Evolutionary conservation across 2,113 vertebrate genomes (phyloP), one percentile per base, ranked within the genome.

Genomic region (Mustela nigripes): DNA sequence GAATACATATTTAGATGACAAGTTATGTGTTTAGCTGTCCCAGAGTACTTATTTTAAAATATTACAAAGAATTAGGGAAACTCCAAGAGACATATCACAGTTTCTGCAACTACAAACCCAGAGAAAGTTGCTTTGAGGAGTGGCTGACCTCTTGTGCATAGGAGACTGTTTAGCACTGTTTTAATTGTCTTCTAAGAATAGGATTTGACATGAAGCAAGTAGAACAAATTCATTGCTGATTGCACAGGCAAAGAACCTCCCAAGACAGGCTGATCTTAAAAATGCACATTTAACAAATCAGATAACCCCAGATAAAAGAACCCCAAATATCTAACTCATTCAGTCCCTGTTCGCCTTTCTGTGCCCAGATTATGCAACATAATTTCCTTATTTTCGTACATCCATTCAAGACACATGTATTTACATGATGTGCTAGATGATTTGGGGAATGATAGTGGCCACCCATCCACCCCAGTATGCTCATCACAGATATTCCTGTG

Each of bases 1-100:
- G 90, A 98, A 89, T 98, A 96, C 88, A 89, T 98, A 96, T 97
- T 98, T 93, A 95, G 95, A 95, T 85, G 78, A 85, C 89, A 97
- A 95, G 92, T 96, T 97, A 81, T 93, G 39, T 89, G 91, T 94
- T 97, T 97, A 97, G 80, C 69, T 97, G 7, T 93, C 97, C 82
- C 91, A 89, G 45, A 91, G 63, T 86, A 97, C 96, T 96, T 96
- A 89, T 93, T 98, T 96, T 97, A 31, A 97, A 97, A 95, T 98
- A 63, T 96, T 98, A 86, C 90, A 91, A 88, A 96, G 94, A 96
- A 98, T 98, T 92, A 97, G 89, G 83, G 56, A 97, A 95, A 95
- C 16, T 94, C 81, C 87, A 80, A 85, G 91, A 95, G 86, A 97
- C 74, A 74, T 73, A 96, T 69, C 45, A 50, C 33, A n/a, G 65